phyloP scores from a whole-genome alignment of 53 echinoderm and acorn worm genomes.

The Luidia sarsii region DNA sequence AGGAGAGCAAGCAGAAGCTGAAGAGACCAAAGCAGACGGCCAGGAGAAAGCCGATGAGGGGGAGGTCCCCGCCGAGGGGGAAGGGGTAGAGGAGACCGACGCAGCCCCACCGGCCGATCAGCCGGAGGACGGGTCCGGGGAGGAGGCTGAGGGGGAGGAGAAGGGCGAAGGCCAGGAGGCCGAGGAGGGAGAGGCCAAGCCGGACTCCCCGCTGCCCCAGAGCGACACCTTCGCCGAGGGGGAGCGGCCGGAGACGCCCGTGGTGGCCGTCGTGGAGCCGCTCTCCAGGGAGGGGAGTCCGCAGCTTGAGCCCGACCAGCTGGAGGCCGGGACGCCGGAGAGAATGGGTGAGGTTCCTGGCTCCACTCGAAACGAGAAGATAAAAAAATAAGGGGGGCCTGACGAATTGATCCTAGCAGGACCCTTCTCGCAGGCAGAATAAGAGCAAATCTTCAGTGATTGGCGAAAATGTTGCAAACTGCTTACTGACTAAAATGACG shows the following conservation, averaged over 20 bases:
- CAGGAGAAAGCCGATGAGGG: conserved; percentile 35
- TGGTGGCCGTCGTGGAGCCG: conserved; percentile 90
- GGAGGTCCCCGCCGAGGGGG: not conserved
- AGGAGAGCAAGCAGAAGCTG: conserved; percentile 50
- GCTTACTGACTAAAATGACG: no score
- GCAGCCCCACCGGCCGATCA: not conserved
- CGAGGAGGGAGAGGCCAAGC: conserved; percentile 50
- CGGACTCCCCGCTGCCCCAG: conserved; percentile 81
- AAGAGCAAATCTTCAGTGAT: no score
- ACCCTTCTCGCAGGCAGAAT: no score
- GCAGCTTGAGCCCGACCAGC: conserved; percentile 58
- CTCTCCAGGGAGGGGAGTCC: conserved; percentile 96
- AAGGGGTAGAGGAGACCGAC: conserved; percentile 17
- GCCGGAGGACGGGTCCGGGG: conserved; percentile 40
- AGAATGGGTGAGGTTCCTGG: conserved; percentile 63
- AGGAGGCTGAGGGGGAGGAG: conserved; percentile 19
- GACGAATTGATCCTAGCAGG: conserved; percentile 82
- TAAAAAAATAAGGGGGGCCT: conserved; percentile 64
- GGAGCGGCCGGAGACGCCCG: conserved; percentile 93
- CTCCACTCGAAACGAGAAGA: conserved; percentile 60
- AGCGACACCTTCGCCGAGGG: conserved; percentile 98
- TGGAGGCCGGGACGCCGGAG: conserved; percentile 82
- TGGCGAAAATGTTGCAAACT: no score
- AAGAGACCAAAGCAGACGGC: conserved; percentile 30
- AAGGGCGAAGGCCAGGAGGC: not conserved